These are phyloP conservation scores for Cheilosia urbana DNA, from an alignment of 2,888 invertebrate species.

Conservation along the genomic window DNA sequence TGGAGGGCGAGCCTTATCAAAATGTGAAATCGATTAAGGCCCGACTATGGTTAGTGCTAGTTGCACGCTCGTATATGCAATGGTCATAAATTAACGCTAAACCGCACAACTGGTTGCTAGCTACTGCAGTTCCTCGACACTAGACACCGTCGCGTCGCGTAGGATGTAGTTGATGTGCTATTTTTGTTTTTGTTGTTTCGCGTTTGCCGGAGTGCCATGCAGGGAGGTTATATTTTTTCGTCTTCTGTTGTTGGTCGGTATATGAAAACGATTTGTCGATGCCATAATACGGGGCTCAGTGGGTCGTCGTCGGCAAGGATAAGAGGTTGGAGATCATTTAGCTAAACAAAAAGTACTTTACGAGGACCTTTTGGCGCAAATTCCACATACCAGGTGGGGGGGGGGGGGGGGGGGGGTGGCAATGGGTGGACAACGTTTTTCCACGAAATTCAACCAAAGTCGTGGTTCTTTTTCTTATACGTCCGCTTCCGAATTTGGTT, in stretches of 20 bases:
- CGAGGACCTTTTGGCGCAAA: constrained; percentile 5
- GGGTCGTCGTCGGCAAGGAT: background rate
- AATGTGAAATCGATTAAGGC: constrained; percentile 74
- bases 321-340: constrained; percentile 47
- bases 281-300: constrained; percentile 30
- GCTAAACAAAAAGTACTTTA: constrained; percentile 48
- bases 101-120: constrained; percentile 63
- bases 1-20: constrained; percentile 54
- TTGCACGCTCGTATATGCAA: constrained; percentile 50
- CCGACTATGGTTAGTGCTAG: constrained; percentile 24
- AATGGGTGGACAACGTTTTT: constrained; percentile 18
- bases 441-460: constrained; percentile 2
- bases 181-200: constrained; percentile 4
- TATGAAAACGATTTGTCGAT: constrained; percentile 71
- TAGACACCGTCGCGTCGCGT: constrained; percentile 1
- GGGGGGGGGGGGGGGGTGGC: too few relatives aligned
- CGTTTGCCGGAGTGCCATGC: background rate
- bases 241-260: constrained; percentile 25
- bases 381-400: background rate
- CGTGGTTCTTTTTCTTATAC: constrained; percentile 1
- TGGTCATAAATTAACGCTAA: constrained; percentile 61
- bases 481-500: constrained; percentile 15
- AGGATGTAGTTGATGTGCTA: background rate
- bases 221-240: background rate
- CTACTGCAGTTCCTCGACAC: constrained; percentile 25